Evolutionary conservation across 2,113 vertebrate species (phyloP).

Genomic region (Crocuta crocuta): DNA sequence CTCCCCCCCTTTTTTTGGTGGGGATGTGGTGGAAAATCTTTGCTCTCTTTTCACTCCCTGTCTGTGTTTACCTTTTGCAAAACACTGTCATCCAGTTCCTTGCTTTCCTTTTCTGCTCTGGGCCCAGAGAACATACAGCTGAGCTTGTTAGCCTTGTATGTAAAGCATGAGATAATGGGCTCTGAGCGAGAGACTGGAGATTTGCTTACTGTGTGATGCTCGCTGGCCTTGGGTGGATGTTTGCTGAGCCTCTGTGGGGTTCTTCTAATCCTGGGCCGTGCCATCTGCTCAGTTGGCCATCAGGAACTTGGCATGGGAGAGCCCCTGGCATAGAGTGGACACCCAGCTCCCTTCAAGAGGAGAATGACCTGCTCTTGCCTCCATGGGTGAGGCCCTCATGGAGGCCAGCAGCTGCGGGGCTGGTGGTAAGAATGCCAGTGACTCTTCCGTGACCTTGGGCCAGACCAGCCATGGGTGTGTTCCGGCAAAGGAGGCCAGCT

Average conservation of each 20-base stretch:
- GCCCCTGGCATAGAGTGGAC: neutral
- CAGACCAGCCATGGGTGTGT: neutral
- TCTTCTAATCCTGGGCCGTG: no score
- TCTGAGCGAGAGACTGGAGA: neutral
- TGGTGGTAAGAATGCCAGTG: neutral
- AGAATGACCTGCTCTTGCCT: neutral
- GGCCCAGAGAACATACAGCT: neutral
- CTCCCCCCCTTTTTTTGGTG: neutral
- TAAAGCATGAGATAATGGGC: neutral
- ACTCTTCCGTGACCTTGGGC: neutral
- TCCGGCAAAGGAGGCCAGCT: neutral
- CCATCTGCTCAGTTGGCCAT: rapidly evolving
- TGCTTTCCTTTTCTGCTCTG: neutral
- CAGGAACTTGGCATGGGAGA: neutral
- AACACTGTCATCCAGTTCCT: neutral
- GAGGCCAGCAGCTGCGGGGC: neutral
- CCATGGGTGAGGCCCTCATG: rapidly evolving
- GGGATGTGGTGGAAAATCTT: neutral
- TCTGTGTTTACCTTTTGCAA: neutral
- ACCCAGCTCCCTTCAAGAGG: no score
- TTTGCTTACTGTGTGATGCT: rapidly evolving
- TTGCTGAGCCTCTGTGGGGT: neutral
- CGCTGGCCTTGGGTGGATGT: neutral
- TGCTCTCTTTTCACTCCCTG: neutral
- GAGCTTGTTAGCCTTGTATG: neutral